These are phyloP conservation scores for Oryctes rhinoceros DNA, from an alignment of 1,140 invertebrate species.

Conservation along the genomic window DNA sequence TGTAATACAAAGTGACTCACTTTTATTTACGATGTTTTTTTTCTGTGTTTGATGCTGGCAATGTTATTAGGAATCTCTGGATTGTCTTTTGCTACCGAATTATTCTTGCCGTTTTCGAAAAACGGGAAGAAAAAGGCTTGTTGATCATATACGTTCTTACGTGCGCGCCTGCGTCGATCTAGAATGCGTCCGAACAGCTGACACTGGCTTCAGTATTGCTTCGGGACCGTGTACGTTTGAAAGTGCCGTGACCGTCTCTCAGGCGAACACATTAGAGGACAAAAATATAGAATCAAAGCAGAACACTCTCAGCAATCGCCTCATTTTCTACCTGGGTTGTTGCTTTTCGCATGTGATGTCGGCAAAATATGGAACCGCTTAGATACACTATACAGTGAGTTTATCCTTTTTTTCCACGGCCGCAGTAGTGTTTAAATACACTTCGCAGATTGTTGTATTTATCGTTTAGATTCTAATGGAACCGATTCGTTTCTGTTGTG, in stretches of 20 bases:
- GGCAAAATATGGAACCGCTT: conserved; percentile 5
- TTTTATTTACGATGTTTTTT: too few species aligned
- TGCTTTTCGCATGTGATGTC: conserved; percentile 9
- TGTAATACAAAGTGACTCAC: too few species aligned
- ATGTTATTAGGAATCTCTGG: too few species aligned
- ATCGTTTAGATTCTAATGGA: not conserved
- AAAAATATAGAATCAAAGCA: not conserved
- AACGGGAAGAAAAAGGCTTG: not conserved
- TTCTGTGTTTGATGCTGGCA: too few species aligned
- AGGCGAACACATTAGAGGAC: not conserved
- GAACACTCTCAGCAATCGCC: not conserved
- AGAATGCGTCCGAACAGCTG: conserved; percentile 13
- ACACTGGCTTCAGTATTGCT: conserved; percentile 18
- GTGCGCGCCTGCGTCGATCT: not conserved
- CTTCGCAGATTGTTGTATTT: not conserved
- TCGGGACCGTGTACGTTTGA: conserved; percentile 17
- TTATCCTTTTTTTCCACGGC: not conserved
- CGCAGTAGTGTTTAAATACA: not conserved
- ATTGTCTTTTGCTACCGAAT: not conserved
- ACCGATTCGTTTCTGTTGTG: not conserved
- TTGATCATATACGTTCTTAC: conserved; percentile 14
- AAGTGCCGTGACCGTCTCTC: conserved; percentile 1
- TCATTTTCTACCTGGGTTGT: not conserved
- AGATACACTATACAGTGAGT: conserved; percentile 33
- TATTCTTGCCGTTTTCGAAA: not conserved